Conservation (phyloP, 2,888 invertebrate species). For the Camptogramma bilineatum region DNA sequence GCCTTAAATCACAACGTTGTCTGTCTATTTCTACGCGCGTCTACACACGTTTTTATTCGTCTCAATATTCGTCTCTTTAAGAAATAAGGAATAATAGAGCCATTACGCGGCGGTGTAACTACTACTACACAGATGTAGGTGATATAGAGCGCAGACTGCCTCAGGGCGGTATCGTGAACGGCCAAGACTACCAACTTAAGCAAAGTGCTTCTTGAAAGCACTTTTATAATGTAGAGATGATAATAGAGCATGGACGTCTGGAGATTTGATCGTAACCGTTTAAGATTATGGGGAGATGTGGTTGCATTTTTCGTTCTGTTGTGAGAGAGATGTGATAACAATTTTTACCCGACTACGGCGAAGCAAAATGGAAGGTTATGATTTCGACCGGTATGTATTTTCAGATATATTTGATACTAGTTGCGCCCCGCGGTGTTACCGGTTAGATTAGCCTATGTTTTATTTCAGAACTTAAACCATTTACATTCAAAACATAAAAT, state of each 20-base stretch:
- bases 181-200: constrained; percentile 40
- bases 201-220: constrained; percentile 44
- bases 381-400: too few species aligned
- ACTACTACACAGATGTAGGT: constrained; percentile 29
- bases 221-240: constrained; percentile 44
- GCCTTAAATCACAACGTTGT: too few species aligned
- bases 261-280: constrained; percentile 41
- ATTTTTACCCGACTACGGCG: too few species aligned
- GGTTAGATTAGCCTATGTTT: too few species aligned
- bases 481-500: too few species aligned
- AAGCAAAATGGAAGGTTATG: too few species aligned
- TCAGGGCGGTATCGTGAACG: constrained; percentile 39
- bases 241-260: constrained; percentile 42
- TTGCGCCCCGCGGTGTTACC: too few species aligned
- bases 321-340: not conserved
- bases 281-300: constrained; percentile 30
- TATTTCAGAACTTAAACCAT: too few species aligned
- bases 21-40: too few species aligned
- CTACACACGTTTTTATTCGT: too few species aligned
- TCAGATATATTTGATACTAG: too few species aligned
- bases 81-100: constrained; percentile 1
- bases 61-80: too few species aligned
- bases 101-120: constrained; percentile 34
- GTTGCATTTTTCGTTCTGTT: constrained; percentile 2
- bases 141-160: constrained; percentile 36